These are phyloP conservation scores for Camponotus floridanus DNA, from an alignment of 1,140 invertebrate species.

Conservation along the genomic window DNA sequence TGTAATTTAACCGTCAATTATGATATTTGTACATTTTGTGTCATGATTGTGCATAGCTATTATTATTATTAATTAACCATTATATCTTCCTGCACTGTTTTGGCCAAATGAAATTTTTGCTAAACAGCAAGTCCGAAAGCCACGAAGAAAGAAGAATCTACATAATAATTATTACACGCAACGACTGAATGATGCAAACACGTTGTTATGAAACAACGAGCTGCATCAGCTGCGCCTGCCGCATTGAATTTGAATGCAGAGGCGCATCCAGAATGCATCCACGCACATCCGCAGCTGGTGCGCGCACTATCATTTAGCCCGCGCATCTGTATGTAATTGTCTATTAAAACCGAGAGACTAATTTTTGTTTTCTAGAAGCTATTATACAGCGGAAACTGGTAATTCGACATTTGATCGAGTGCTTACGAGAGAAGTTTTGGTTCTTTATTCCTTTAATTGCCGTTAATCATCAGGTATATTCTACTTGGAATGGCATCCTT, in stretches of 20 bases:
- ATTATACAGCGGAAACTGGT: conserved; percentile 53
- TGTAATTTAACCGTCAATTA: neutral
- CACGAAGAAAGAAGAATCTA: neutral
- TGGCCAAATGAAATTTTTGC: neutral
- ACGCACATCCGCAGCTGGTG: conserved; percentile 39
- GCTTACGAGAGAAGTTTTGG: neutral
- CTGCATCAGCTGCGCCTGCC: neutral
- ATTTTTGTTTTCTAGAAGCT: conserved; percentile 66
- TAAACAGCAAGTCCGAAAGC: neutral
- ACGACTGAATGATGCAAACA: conserved; percentile 36
- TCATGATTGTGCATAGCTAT: neutral
- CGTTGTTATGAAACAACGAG: conserved; percentile 30
- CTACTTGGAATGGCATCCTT: neutral
- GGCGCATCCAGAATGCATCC: conserved; percentile 33
- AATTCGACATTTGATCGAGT: conserved; percentile 59
- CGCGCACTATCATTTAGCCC: conserved; percentile 47
- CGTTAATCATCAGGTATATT: conserved; percentile 21
- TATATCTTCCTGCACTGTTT: neutral
- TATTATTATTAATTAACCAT: conserved; percentile 10
- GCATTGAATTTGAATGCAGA: conserved; percentile 26
- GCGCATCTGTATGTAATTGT: conserved; percentile 49
- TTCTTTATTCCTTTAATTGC: conserved; percentile 38
- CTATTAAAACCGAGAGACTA: conserved; percentile 63
- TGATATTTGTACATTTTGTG: neutral
- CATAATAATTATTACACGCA: conserved; percentile 31